A percentile compares a stretch with the other conserved stretches of the same genome.
These are phyloP conservation scores for Sycophaga agraensis DNA, from an alignment of 1,140 invertebrate genomes.

Conservation along the genomic window DNA sequence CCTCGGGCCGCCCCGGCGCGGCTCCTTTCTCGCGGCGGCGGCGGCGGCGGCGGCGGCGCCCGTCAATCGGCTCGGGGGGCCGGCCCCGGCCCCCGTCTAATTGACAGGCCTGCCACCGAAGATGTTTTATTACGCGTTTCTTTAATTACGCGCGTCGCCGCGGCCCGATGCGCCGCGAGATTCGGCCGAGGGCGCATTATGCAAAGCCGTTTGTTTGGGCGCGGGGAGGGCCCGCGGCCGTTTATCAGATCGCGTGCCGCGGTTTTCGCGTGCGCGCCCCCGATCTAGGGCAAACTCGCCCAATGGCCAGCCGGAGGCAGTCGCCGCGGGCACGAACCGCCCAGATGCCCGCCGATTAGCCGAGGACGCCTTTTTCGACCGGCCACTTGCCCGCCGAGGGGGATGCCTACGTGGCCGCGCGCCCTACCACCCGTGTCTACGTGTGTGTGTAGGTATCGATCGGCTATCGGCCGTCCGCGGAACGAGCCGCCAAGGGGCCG, in stretches of 20 bases:
- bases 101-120: conserved; percentile 26
- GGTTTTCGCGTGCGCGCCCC: too few species aligned
- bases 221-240: too few species aligned
- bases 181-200: too few species aligned
- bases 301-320: too few species aligned
- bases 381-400: not conserved
- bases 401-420: not conserved
- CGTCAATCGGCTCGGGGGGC: not conserved
- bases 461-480: too few species aligned
- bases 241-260: too few species aligned
- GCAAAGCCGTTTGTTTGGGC: conserved; percentile 22
- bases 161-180: too few species aligned
- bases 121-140: conserved; percentile 33
- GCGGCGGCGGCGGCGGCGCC: not conserved
- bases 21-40: not conserved
- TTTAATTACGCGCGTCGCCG: conserved; percentile 32
- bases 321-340: too few species aligned
- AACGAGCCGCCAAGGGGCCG: too few species aligned
- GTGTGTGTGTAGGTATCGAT: too few species aligned
- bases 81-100: too few species aligned
- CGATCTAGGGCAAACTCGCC: too few species aligned
- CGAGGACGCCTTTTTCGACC: conserved; percentile 12
- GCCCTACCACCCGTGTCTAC: not conserved
- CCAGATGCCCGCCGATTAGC: not conserved
- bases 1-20: conserved; percentile 2